Evolutionary conservation across 2,888 invertebrate species (phyloP).

Genomic region (Phyllotreta striolata): DNA sequence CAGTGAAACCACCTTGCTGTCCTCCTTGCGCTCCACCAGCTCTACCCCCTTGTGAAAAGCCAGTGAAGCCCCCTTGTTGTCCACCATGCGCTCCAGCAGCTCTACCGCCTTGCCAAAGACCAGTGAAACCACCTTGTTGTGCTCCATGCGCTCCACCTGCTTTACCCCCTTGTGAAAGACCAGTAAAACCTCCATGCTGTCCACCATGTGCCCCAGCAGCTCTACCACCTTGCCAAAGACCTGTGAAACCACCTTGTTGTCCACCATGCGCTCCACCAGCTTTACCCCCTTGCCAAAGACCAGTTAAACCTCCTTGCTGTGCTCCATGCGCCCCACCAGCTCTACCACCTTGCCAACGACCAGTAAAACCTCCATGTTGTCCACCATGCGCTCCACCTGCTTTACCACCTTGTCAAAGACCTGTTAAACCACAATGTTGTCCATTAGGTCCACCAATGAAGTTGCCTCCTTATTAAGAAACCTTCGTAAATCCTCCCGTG

Average conservation of each 20-base stretch:
- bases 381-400: slow-evolving; percentile 3
- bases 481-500: too few relatives aligned
- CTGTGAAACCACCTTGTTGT: background rate
- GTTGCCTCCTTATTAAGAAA: background rate
- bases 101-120: slow-evolving; percentile 7
- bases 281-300: background rate
- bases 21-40: slow-evolving; percentile 1
- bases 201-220: background rate
- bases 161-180: slow-evolving; percentile 1
- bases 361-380: slow-evolving; percentile 10
- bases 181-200: slow-evolving; percentile 1
- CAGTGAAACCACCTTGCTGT: slow-evolving; percentile 2
- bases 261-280: background rate
- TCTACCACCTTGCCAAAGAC: slow-evolving; percentile 4
- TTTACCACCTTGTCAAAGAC: slow-evolving; percentile 3
- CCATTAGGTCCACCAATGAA: background rate
- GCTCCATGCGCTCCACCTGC: background rate
- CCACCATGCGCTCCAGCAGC: slow-evolving; percentile 1
- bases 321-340: background rate
- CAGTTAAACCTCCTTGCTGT: slow-evolving; percentile 7
- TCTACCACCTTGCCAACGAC: slow-evolving; percentile 4
- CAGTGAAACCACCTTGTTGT: background rate
- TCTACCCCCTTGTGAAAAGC: slow-evolving; percentile 7
- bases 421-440: slow-evolving; percentile 5
- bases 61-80: slow-evolving; percentile 10